Percentiles rank a stretch among this genome's conserved stretches.
These are phyloP conservation scores for Cetoscarus ocellatus DNA, from an alignment of 2,797 vertebrate genomes.

Conservation along the genomic window DNA sequence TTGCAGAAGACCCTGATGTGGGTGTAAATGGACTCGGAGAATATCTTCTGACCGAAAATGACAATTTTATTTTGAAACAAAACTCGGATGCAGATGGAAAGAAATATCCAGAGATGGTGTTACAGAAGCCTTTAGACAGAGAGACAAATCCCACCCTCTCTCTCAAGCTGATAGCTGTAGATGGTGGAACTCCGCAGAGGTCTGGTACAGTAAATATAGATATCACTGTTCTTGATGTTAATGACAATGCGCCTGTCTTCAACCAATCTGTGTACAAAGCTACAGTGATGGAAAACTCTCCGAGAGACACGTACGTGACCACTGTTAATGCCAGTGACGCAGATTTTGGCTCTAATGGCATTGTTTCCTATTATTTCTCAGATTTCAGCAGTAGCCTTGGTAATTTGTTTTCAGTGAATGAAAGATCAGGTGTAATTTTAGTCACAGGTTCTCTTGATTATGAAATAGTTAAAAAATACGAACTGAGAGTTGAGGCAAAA, in stretches of 20 bases:
- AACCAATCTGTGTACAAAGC: neutral
- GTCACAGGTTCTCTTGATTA: constrained; percentile 39
- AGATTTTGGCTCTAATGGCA: constrained; percentile 44
- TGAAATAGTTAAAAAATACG: constrained; percentile 72
- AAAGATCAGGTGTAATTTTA: neutral
- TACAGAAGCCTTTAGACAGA: constrained; percentile 78
- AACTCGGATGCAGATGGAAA: constrained; percentile 47
- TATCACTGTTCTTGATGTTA: too few relatives aligned
- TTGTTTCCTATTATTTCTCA: constrained; percentile 59
- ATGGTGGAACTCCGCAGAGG: constrained; percentile 18
- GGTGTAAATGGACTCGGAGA: constrained; percentile 70
- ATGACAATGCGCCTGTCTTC: too few relatives aligned
- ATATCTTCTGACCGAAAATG: constrained; percentile 65
- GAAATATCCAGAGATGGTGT: constrained; percentile 74
- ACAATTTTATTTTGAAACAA: constrained; percentile 69
- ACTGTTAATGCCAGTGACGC: constrained; percentile 69
- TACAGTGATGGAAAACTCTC: constrained; percentile 67
- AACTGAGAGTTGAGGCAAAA: constrained; percentile 76
- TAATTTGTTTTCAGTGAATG: constrained; percentile 31
- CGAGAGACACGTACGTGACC: constrained; percentile 53
- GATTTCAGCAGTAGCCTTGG: constrained; percentile 10
- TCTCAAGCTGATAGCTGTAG: constrained; percentile 72
- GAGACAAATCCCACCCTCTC: constrained; percentile 69
- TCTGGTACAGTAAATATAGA: too few relatives aligned
- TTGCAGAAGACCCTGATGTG: constrained; percentile 82